Conservation (phyloP, 2,888 invertebrate genomes). For the Apocheima hispidaria region DNA sequence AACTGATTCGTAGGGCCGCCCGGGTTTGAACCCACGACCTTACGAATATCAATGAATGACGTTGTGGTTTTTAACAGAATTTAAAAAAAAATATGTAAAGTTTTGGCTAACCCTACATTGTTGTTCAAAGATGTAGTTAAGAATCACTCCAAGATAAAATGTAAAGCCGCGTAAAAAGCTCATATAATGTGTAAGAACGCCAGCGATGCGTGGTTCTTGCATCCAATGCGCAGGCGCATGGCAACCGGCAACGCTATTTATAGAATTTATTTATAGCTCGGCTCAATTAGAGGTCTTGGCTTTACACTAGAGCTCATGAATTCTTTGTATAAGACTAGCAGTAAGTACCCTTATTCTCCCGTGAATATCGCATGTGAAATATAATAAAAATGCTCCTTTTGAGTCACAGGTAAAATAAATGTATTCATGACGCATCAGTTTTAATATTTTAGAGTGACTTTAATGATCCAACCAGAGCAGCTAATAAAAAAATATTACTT, state of each 20-base stretch:
- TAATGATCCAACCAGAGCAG: not conserved
- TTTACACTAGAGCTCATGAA: slow-evolving; percentile 32
- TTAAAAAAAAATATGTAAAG: too few relatives aligned
- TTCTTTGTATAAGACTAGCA: not conserved
- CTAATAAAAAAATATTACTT: not conserved
- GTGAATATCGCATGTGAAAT: too few relatives aligned
- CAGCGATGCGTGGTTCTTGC: slow-evolving; percentile 21
- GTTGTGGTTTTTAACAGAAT: too few relatives aligned
- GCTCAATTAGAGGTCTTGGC: slow-evolving; percentile 69
- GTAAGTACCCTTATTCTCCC: too few relatives aligned
- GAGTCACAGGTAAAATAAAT: not conserved
- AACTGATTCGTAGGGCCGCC: too few relatives aligned
- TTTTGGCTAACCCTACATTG: too few relatives aligned
- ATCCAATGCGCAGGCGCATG: slow-evolving; percentile 43
- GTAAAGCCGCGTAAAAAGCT: not conserved
- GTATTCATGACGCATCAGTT: not conserved
- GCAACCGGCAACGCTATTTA: slow-evolving; percentile 66
- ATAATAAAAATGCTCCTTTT: too few relatives aligned
- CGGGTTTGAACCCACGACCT: too few relatives aligned
- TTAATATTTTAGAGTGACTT: not conserved
- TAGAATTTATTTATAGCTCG: slow-evolving; percentile 69
- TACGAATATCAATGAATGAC: too few relatives aligned
- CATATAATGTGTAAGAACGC: slow-evolving; percentile 4
- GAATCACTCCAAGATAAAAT: not conserved
- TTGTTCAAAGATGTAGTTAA: not conserved